phyloP scores from a whole-genome alignment of 2,888 invertebrate genomes.

The Alviniconcha strummeri region DNA sequence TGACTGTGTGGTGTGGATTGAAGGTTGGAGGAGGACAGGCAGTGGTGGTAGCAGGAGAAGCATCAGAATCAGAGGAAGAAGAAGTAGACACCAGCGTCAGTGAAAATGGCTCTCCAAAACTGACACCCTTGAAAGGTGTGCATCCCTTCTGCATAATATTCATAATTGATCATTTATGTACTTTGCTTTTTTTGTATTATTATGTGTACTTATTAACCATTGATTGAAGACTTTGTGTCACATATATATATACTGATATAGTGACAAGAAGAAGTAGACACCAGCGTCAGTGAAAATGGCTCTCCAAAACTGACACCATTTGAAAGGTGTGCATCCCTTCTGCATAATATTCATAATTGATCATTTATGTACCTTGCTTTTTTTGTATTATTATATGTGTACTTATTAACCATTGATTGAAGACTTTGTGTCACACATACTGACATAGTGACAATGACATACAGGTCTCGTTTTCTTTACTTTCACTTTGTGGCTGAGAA shows the following conservation, averaged over 20 bases:
- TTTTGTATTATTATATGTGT: neutral
- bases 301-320: constrained; percentile 38
- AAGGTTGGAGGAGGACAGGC: constrained; percentile 31
- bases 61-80: constrained; percentile 62
- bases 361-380: neutral
- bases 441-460: too few species aligned
- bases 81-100: constrained; percentile 39
- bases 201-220: neutral
- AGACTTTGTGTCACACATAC: too few species aligned
- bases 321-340: constrained; percentile 43
- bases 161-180: neutral
- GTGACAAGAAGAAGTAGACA: constrained; percentile 44
- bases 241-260: too few species aligned
- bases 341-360: neutral
- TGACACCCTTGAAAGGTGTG: constrained; percentile 49
- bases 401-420: too few species aligned
- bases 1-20: neutral
- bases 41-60: constrained; percentile 57
- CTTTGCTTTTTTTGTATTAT: neutral
- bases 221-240: too few species aligned
- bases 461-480: too few species aligned
- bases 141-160: neutral
- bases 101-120: constrained; percentile 18
- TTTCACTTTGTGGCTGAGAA: too few species aligned
- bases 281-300: constrained; percentile 37